Base-by-base conservation (phyloP, 2,888 invertebrate genomes). In the Sarcophaga rosellei region DNA sequence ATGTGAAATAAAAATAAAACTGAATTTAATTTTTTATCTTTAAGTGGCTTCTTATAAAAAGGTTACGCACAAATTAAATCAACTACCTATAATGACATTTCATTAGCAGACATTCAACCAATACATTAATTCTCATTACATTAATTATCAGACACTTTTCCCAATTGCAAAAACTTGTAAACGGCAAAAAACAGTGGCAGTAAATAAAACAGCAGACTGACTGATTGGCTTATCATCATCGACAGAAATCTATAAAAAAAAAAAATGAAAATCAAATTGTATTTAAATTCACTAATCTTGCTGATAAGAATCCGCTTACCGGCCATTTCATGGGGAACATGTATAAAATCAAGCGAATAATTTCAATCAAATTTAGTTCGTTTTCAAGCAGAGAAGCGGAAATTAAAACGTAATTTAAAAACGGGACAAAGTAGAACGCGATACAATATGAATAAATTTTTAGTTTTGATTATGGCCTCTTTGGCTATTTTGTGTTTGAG, bases 341-440 rank as follows among this genome's bases (percentile, higher is more conserved):
- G 74, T 81, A 84, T 86, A 86, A 77, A 86, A 81, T 57, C 81
- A 73, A 68, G 59, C 21, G 20, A 66, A 68, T 59, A n/a, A n/a
- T 57, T 81, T 44, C 1, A 12, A 61, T 12, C 4, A 10, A 23
- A 62, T 65, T 86, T 84, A 86, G 86, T 86, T 74, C n/a, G 21
- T 75, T 77, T 78, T 83, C 11, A 65, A 74, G 77, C 80, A 53
- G 35, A 69, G 80, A 15, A 47, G 69, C 57, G 76, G 61, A 61
- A 73, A 77, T 77, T 73, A 45, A 62, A 35, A 59, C 47, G 15
- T 12, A 68, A 53, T 35, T 35, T 35, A 35, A 35, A 35, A 8
- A 35, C 8, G 35, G 21, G 8, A 53, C 4, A 63, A 59, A 11
- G 23, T 35, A 17, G 25, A 23, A 15, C 6, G 57, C 59, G 11